phyloP scores from a whole-genome alignment of 2,797 vertebrate species.

The Corythornis leucogaster region DNA sequence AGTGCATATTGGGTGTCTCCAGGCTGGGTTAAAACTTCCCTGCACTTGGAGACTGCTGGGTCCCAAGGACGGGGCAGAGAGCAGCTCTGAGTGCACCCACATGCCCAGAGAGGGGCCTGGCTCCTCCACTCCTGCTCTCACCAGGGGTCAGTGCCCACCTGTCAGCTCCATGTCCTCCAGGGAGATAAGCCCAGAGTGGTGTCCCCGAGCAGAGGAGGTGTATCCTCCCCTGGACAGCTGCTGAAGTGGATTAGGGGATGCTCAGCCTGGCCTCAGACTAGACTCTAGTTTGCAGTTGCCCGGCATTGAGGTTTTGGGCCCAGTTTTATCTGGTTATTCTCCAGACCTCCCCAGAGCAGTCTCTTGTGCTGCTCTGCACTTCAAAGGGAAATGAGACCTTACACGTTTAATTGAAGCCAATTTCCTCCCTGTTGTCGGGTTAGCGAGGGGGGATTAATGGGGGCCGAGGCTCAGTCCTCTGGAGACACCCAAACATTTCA shows the following conservation, averaged over 20 bases:
- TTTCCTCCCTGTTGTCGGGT: constrained; percentile 67
- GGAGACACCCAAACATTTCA: constrained; percentile 56
- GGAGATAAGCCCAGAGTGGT: not conserved
- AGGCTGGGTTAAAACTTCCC: not conserved
- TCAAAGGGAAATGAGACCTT: constrained; percentile 67
- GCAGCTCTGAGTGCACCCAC: not conserved
- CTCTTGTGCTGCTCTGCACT: constrained; percentile 14
- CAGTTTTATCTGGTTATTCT: constrained; percentile 9
- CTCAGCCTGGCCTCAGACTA: not conserved
- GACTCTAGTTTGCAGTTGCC: not conserved
- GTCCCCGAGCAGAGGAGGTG: not conserved
- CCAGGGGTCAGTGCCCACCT: not conserved
- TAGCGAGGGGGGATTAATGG: constrained; percentile 25
- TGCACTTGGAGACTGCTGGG: not conserved
- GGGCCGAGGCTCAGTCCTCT: constrained; percentile 40
- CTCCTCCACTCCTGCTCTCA: not conserved
- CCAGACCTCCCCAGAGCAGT: constrained; percentile 14
- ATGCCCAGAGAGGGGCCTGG: rapidly evolving
- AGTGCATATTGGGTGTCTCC: rapidly evolving
- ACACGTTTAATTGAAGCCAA: constrained; percentile 61
- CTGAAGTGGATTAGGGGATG: not conserved
- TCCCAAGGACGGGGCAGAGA: not conserved
- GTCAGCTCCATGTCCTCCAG: not conserved
- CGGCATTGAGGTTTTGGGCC: not conserved
- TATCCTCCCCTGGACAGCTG: not conserved